Conservation (phyloP, 2,888 invertebrate species). For the Synanthedon myopaeformis region DNA sequence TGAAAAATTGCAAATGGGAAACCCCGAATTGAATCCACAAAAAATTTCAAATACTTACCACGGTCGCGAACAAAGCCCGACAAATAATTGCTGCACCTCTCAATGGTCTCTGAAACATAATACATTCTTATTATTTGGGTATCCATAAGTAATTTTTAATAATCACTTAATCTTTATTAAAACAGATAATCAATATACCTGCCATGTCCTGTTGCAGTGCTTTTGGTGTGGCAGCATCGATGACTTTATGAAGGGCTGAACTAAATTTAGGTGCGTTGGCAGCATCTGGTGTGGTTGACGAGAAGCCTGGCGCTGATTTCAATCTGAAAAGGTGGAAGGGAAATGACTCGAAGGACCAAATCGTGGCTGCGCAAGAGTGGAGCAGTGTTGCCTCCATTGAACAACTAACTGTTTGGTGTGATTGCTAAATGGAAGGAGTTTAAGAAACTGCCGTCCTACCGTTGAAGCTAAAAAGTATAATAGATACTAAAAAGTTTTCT, state of each 20-base stretch:
- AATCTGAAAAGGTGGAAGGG: slow-evolving; percentile 19
- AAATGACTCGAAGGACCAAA: too few relatives aligned
- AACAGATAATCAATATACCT: slow-evolving; percentile 14
- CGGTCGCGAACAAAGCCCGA: slow-evolving; percentile 42
- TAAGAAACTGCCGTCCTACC: too few relatives aligned
- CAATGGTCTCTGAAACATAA: slow-evolving; percentile 32
- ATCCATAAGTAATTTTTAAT: not conserved
- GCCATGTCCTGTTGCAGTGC: slow-evolving; percentile 26
- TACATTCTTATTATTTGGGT: not conserved
- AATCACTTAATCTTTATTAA: not conserved
- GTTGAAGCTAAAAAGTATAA: too few relatives aligned
- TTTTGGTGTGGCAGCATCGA: slow-evolving; percentile 27
- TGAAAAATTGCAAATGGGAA: too few relatives aligned
- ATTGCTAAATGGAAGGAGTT: too few relatives aligned
- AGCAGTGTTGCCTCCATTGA: too few relatives aligned
- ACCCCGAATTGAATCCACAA: too few relatives aligned
- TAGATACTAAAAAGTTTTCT: too few relatives aligned
- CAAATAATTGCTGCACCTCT: slow-evolving; percentile 31
- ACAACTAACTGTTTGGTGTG: too few relatives aligned
- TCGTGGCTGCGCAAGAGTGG: too few relatives aligned
- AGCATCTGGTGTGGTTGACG: slow-evolving; percentile 22
- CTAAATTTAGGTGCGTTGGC: slow-evolving; percentile 18
- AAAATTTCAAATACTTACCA: slow-evolving; percentile 19
- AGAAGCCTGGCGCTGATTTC: slow-evolving; percentile 39
- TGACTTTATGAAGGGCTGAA: slow-evolving; percentile 24